phyloP scores from a whole-genome alignment of 2,797 vertebrate genomes.

The Oryzias sinensis region DNA sequence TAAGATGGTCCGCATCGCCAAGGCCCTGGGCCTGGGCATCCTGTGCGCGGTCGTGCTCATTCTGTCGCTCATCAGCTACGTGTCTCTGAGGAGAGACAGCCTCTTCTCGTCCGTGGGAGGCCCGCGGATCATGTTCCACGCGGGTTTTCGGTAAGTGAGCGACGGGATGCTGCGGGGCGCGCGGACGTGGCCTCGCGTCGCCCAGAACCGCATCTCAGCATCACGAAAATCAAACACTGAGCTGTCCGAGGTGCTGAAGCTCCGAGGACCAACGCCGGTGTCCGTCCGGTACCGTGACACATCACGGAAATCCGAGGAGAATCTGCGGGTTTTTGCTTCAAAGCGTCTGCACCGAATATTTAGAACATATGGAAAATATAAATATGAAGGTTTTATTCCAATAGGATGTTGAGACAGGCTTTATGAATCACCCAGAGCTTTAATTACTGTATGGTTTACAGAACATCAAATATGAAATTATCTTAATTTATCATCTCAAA shows the following conservation, averaged over 20 bases:
- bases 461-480: too few species aligned
- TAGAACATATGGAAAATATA: too few species aligned
- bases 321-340: too few species aligned
- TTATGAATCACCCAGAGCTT: too few species aligned
- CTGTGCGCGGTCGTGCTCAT: constrained; percentile 93
- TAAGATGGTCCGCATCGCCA: constrained; percentile 95
- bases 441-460: too few species aligned
- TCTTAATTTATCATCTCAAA: too few species aligned
- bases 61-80: constrained; percentile 96
- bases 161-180: constrained; percentile 26
- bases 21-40: constrained; percentile 92
- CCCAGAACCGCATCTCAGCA: background rate
- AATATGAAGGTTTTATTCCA: too few species aligned
- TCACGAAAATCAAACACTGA: constrained; percentile 22
- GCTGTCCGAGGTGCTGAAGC: constrained; percentile 59
- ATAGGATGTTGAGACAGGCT: too few species aligned
- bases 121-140: constrained; percentile 95
- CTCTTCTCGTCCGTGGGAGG: constrained; percentile 88
- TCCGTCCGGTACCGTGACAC: too few species aligned
- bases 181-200: constrained; percentile 26
- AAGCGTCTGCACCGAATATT: too few species aligned
- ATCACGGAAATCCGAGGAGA: too few species aligned
- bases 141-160: constrained; percentile 90
- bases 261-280: background rate
- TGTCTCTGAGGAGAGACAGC: constrained; percentile 93